Percentiles rank a stretch among this genome's conserved stretches.
These are phyloP conservation scores for Pomacea maculata DNA, from an alignment of 1,140 invertebrate genomes.

Conservation along the genomic window DNA sequence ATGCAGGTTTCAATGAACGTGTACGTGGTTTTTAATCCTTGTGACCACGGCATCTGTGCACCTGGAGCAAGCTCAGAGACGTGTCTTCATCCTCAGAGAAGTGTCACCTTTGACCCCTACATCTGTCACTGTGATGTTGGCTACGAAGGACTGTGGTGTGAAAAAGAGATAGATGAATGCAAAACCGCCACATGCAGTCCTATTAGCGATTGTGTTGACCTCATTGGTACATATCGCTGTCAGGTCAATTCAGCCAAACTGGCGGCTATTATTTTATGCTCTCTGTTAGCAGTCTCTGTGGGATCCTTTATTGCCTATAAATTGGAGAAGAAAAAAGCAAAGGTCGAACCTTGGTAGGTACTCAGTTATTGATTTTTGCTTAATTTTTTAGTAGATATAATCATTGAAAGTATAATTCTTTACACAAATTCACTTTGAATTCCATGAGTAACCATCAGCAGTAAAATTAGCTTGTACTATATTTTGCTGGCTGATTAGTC, in stretches of 20 bases:
- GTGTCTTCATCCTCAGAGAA: slow-evolving; percentile 21
- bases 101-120: slow-evolving; percentile 24
- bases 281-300: slow-evolving; percentile 48
- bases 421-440: too few species aligned
- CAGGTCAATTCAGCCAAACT: slow-evolving; percentile 25
- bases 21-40: slow-evolving; percentile 24
- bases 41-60: slow-evolving; percentile 27
- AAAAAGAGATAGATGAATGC: slow-evolving; percentile 38
- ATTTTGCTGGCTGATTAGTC: too few species aligned
- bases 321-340: background rate
- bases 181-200: slow-evolving; percentile 26
- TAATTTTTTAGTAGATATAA: too few species aligned
- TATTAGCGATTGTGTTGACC: slow-evolving; percentile 30
- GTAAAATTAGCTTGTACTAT: too few species aligned
- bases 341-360: background rate
- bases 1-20: slow-evolving; percentile 18
- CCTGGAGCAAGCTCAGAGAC: background rate
- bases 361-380: too few species aligned
- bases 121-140: slow-evolving; percentile 28
- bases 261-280: slow-evolving; percentile 23
- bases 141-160: slow-evolving; percentile 27
- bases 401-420: too few species aligned
- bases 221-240: slow-evolving; percentile 28
- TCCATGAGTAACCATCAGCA: too few species aligned
- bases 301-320: background rate